Conservation (phyloP, 92 coral and sea anemone genomes). For the Phenganax subtilis region DNA sequence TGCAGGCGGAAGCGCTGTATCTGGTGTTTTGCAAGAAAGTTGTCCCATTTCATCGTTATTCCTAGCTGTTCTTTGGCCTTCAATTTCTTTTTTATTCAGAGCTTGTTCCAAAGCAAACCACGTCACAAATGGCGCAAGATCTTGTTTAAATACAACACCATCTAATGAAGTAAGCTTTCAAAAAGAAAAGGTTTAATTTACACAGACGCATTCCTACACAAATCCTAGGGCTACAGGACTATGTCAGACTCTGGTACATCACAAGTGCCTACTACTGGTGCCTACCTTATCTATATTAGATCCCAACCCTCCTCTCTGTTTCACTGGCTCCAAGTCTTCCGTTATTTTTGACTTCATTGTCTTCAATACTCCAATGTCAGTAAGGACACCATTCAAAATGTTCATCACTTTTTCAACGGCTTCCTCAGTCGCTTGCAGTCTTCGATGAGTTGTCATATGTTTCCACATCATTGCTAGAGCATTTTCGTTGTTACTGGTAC, state of each 20-base stretch:
- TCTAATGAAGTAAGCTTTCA: conserved; percentile 28
- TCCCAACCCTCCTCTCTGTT: conserved; percentile 5
- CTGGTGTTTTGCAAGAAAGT: conserved; percentile 52
- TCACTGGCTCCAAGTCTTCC: conserved; percentile 15
- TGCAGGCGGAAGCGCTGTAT: conserved; percentile 41
- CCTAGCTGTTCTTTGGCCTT: background rate
- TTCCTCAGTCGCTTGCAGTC: conserved; percentile 90
- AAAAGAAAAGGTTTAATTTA: background rate
- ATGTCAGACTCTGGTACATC: background rate
- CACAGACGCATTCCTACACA: background rate
- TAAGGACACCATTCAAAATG: conserved; percentile 69
- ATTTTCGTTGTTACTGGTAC: conserved; percentile 37
- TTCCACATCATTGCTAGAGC: conserved; percentile 83
- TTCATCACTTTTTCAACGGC: conserved; percentile 84
- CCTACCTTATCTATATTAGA: background rate
- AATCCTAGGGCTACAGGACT: background rate
- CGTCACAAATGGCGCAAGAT: conserved; percentile 67
- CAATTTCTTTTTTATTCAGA: conserved; percentile 62
- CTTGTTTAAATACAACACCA: conserved; percentile 64
- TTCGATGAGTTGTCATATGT: conserved; percentile 74
- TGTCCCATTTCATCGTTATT: conserved; percentile 37
- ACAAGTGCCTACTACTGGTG: background rate
- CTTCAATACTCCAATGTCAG: conserved; percentile 52
- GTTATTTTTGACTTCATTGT: conserved; percentile 44
- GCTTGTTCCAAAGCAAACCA: conserved; percentile 97